Base-by-base conservation (phyloP, 2,888 invertebrate genomes). In the Noctua comes region DNA sequence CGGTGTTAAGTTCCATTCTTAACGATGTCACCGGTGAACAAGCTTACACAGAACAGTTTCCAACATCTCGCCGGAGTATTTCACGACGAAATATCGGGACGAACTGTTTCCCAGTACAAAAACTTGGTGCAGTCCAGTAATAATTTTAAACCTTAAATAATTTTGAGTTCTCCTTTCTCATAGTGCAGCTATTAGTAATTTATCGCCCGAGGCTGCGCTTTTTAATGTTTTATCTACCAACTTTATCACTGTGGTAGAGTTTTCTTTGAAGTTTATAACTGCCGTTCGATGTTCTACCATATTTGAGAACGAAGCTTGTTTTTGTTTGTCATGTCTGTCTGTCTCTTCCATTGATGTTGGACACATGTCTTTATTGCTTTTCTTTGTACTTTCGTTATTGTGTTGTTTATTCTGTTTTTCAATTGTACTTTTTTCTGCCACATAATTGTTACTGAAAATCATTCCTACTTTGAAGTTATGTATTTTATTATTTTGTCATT, bases 211-310 rank as follows among this genome's bases (percentile, higher is more conserved):
- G 54, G 71, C 48, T 73, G 71, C 57, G 51, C 81, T 70, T 79
- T 76, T 84, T 79, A 54, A 71, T 73, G 57, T 81, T 83, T 79
- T 71, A 79, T 79, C 57, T 74, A 31, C n/a, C 64, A 84, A 86
- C 73, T 86, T 86, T 73, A 24, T 48, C 75, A 76, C 65, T 82
- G 78, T 31, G 16, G 21, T 70, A 24, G 64, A 88, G 76, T 80
- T 80, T 71, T 68, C 76, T 66, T 62, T 73, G 21, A n/a, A 83
- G 64, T 77, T 80, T 68, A 65, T 88, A 85, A 88, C 85, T 86
- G 80, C 62, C 18, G 31, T 77, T 81, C 76, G 65, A 79, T 86
- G 76, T 87, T 79, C 59, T 18, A 73, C 51, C 36, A 70, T 78
- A 65, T 86, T 76, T 59, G 40, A 51, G 40, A 57, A 27, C 43